Conservation (phyloP, 2,797 vertebrate genomes). For the Phoebastria nigripes region DNA sequence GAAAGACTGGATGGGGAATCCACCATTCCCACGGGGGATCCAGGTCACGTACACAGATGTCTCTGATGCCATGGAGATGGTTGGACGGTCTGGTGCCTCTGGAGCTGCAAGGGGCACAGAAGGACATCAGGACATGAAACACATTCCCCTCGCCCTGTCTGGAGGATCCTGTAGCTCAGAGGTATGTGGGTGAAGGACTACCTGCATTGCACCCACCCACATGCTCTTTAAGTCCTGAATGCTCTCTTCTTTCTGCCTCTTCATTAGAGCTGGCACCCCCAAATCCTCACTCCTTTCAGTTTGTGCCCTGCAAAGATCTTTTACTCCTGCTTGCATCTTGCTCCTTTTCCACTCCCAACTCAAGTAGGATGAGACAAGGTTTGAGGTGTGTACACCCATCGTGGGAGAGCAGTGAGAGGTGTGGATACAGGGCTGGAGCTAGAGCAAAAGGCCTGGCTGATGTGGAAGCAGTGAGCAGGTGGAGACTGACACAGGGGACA, state of each 20-base stretch:
- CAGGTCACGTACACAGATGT: slow-evolving; percentile 96
- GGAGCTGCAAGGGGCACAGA: slow-evolving; percentile 79
- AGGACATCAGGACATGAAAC: neutral
- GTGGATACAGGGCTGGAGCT: neutral
- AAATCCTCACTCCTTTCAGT: neutral
- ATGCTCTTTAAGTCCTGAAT: neutral
- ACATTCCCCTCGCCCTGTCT: neutral
- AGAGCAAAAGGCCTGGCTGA: neutral
- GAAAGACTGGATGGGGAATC: slow-evolving; percentile 96
- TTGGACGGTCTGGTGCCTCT: slow-evolving; percentile 96
- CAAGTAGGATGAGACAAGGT: neutral
- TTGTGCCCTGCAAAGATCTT: neutral
- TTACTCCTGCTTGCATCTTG: neutral
- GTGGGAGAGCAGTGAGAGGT: neutral
- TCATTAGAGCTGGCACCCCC: neutral
- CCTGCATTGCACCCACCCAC: neutral
- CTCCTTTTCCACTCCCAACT: neutral
- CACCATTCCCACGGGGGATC: slow-evolving; percentile 97
- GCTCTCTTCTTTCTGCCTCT: neutral
- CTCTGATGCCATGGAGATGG: slow-evolving; percentile 93
- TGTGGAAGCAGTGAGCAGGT: neutral
- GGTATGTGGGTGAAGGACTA: neutral
- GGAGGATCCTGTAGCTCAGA: neutral
- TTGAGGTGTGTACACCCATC: neutral
- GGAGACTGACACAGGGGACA: neutral